Base-by-base conservation (phyloP, 2,113 vertebrate genomes). In the Paratilapia polleni region DNA sequence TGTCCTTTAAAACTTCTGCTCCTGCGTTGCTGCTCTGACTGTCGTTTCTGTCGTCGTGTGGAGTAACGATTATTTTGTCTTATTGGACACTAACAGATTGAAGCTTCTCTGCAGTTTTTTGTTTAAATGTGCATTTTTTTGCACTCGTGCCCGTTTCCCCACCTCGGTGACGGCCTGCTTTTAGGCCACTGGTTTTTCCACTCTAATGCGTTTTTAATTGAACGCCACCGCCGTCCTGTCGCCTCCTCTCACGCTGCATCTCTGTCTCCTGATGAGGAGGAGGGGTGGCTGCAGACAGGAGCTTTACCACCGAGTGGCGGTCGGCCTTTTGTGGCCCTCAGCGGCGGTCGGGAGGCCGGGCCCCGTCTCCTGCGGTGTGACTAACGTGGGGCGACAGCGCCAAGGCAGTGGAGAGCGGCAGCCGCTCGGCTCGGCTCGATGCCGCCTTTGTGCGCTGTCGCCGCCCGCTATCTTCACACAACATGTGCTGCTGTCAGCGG, bases 361-460 rank as follows among this genome's bases (percentile, higher is more conserved):
- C 83, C 68, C 82, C 84, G 86, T 88, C 94, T 95, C 93, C 93
- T 60, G 84, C 59, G 73, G 92, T 89, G 94, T 95, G 94, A 95
- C 95, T 95, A 95, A 95, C 92, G 78, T 52, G 84, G 81, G 89
- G 83, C 87, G 94, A 94, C 95, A 94, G 94, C 76, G 85, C 94
- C 94, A 93, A 93, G 91, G 87, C 84, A 86, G 77, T 54, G 11
- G 76, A 91, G 88, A 87, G 86, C 79, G 83, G 57, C 73, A n/a
- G 81, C 83, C 57, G 36, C 76, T 87, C 77, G 43, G 82, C 91
- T 85, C 80, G 52, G 79, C 89, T 93, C 88, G 63, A 88, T 70
- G 66, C 24, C 26, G 85, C 78, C 88, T 95, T 94, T 94, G 92
- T 93, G 17, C 80, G 58, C 63, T 70, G 74, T 34, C 22, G 77